Evolutionary conservation across 1,140 invertebrate genomes (phyloP).

Genomic region (Gonatopus flavifemur): DNA sequence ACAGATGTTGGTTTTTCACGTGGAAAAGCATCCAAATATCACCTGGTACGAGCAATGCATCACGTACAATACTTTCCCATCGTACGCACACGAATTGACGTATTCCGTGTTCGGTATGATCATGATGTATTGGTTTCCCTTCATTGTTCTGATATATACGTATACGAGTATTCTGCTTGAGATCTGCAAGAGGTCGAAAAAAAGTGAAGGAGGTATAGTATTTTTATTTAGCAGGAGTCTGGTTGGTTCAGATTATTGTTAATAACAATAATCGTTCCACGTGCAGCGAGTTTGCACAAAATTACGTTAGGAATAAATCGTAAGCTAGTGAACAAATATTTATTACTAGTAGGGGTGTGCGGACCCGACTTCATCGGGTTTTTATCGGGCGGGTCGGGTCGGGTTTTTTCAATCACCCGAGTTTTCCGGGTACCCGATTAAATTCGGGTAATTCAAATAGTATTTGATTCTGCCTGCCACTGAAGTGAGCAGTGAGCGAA

Average conservation of each 20-base stretch:
- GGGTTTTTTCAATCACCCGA: no score
- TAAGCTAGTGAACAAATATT: no score
- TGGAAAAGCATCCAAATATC: conserved; percentile 73
- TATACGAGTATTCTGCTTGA: conserved; percentile 83
- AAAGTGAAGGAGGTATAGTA: conserved; percentile 15
- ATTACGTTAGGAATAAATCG: no score
- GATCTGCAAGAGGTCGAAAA: conserved; percentile 67
- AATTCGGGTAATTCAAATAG: no score
- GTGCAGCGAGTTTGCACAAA: no score
- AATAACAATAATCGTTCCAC: neutral
- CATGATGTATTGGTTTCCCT: conserved; percentile 82
- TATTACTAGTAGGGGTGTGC: no score
- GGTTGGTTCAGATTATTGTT: neutral
- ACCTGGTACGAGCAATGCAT: conserved; percentile 82
- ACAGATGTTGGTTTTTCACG: conserved; percentile 77
- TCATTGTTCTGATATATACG: conserved; percentile 82
- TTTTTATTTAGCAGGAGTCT: neutral
- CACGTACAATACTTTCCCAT: conserved; percentile 72
- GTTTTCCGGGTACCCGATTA: no score
- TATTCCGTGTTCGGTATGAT: conserved; percentile 79
- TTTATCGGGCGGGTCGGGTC: no score
- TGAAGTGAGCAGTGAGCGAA: no score
- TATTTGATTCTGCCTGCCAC: no score
- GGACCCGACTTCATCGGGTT: no score
- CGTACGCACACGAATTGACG: conserved; percentile 67